phyloP scores from a whole-genome alignment of 2,797 vertebrate species.

The Lemur catta region DNA sequence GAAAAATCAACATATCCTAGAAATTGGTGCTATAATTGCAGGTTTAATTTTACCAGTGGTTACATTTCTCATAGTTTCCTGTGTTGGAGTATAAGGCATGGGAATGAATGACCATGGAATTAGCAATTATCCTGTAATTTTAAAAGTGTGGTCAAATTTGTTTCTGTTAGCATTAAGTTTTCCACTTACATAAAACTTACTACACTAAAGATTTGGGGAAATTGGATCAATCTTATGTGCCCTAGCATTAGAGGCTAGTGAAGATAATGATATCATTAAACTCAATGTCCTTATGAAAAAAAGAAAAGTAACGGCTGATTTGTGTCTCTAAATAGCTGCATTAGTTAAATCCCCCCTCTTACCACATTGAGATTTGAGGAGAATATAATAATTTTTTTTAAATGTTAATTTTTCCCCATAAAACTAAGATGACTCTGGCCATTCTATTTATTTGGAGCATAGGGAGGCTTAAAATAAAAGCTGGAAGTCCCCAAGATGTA shows the following conservation, averaged over 20 bases:
- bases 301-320: background rate
- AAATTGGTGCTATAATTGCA: conserved; percentile 73
- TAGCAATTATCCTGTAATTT: conserved; percentile 76
- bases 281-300: conserved; percentile 47
- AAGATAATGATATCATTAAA: conserved; percentile 61
- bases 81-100: conserved; percentile 75
- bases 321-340: background rate
- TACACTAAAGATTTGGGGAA: background rate
- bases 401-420: conserved; percentile 36
- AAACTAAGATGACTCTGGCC: background rate
- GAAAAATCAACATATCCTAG: conserved; percentile 79
- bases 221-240: conserved; percentile 7
- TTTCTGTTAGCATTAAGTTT: conserved; percentile 72
- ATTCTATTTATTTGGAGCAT: background rate
- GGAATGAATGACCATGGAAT: conserved; percentile 74
- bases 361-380: conserved; percentile 31
- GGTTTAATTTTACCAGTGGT: conserved; percentile 73
- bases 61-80: conserved; percentile 77
- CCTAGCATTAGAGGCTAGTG: conserved; percentile 36
- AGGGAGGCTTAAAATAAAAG: background rate
- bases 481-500: background rate
- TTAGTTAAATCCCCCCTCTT: conserved; percentile 55
- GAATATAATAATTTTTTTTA: background rate
- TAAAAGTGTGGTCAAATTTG: conserved; percentile 75
- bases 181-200: conserved; percentile 66